phyloP scores from a whole-genome alignment of 2,113 vertebrate species.

The Neolamprologus longior region DNA sequence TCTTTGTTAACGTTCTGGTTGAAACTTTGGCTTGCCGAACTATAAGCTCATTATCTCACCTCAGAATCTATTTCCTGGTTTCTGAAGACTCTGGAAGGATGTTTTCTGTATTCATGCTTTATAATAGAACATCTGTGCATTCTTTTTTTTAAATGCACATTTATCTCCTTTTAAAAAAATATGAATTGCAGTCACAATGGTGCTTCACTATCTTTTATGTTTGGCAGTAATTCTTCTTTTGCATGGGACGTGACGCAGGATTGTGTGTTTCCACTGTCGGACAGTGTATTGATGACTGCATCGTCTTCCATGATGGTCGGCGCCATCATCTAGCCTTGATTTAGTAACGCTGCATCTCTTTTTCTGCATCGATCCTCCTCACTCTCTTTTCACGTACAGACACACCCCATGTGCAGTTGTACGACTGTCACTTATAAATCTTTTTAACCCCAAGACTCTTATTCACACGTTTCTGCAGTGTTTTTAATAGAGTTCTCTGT shows the following conservation, averaged over 20 bases:
- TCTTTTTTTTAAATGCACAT: not conserved
- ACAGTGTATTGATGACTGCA: not conserved
- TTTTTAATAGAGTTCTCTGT: not conserved
- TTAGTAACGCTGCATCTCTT: not conserved
- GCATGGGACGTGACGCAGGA: not conserved
- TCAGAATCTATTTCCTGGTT: constrained; percentile 11
- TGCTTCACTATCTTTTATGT: not conserved
- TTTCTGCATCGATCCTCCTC: not conserved
- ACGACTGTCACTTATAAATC: not conserved
- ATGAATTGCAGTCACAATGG: not conserved
- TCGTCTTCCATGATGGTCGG: not conserved
- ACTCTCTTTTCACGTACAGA: not conserved
- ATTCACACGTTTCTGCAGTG: too few species aligned
- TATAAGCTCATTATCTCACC: constrained; percentile 17
- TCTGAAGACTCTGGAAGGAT: not conserved
- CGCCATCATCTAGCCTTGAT: not conserved
- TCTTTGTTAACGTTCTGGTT: constrained; percentile 21
- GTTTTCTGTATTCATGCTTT: not conserved
- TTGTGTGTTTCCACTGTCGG: not conserved
- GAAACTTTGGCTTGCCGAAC: constrained; percentile 1
- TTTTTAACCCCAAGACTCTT: not conserved
- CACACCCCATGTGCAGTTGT: not conserved
- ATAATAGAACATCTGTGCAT: not conserved
- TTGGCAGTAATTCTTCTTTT: not conserved
- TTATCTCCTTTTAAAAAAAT: not conserved